These are phyloP conservation scores for Phocoena phocoena DNA, from an alignment of 2,113 vertebrate genomes.

Conservation along the genomic window DNA sequence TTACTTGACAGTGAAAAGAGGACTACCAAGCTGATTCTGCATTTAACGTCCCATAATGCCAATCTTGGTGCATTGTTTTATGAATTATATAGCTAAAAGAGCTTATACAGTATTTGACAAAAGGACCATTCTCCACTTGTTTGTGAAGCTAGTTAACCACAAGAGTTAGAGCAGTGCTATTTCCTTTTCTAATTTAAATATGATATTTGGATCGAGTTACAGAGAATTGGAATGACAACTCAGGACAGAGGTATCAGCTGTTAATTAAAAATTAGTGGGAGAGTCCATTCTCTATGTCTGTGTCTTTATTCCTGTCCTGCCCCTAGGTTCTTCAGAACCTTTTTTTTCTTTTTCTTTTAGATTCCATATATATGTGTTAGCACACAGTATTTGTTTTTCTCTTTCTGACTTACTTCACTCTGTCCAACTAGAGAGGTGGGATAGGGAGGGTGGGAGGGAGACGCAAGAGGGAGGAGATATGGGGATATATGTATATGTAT, in stretches of 20 bases:
- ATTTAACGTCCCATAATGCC: conserved; percentile 55
- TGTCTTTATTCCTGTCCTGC: no score
- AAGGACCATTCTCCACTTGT: conserved; percentile 54
- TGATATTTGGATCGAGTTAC: conserved; percentile 39
- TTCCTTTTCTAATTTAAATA: conserved; percentile 49
- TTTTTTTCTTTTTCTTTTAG: no score
- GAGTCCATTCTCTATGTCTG: neutral
- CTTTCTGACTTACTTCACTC: no score
- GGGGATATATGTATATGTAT: no score
- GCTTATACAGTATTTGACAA: conserved; percentile 40
- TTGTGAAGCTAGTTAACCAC: conserved; percentile 59
- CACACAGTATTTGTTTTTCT: no score
- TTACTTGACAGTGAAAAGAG: conserved; percentile 67
- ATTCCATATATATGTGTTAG: no score
- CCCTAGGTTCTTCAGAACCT: no score
- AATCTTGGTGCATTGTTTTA: conserved; percentile 66
- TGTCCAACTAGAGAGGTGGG: no score
- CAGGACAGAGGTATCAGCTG: neutral
- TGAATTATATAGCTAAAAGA: conserved; percentile 69
- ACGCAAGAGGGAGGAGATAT: no score
- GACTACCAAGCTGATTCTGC: conserved; percentile 49
- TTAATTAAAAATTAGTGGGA: conserved; percentile 48
- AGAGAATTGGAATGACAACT: conserved; percentile 48
- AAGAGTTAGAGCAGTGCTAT: conserved; percentile 13
- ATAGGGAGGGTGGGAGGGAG: no score